A percentile compares a stretch with the other conserved stretches of the same genome.
Evolutionary conservation across 2,113 vertebrate species (phyloP).

Genomic region (Proteles cristata): DNA sequence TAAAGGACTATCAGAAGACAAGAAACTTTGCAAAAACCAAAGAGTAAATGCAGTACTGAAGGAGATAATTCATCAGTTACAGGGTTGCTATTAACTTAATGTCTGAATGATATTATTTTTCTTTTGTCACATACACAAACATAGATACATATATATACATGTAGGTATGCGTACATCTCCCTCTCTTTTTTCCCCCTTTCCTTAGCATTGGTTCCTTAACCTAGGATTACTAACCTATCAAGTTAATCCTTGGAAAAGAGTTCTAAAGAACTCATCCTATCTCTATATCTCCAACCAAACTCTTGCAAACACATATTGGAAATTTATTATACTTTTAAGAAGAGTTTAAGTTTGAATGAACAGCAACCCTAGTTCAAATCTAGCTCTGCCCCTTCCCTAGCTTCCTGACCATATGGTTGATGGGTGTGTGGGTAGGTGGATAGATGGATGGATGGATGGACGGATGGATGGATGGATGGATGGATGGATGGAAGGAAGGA

Average conservation of each 20-base stretch:
- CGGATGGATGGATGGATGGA: too few relatives aligned
- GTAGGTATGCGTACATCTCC: not conserved
- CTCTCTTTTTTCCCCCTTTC: not conserved
- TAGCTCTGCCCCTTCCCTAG: not conserved
- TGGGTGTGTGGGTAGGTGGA: not conserved
- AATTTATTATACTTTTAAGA: not conserved
- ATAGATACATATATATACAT: not conserved
- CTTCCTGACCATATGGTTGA: not conserved
- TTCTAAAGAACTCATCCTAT: not conserved
- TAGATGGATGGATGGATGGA: not conserved
- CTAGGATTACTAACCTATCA: not conserved
- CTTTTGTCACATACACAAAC: not conserved
- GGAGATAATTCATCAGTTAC: not conserved
- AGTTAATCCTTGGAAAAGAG: not conserved
- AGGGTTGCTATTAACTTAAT: not conserved
- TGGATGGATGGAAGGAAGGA: not conserved
- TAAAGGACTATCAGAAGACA: not conserved
- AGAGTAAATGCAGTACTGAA: not conserved
- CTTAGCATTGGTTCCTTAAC: not conserved
- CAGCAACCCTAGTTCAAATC: not conserved
- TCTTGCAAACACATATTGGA: not conserved
- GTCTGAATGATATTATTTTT: not conserved
- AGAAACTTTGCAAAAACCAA: not conserved
- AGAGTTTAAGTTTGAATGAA: not conserved
- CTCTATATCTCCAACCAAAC: not conserved